These are phyloP conservation scores for Fissipunctia ypsillon DNA, from an alignment of 2,888 invertebrate genomes.

Conservation along the genomic window DNA sequence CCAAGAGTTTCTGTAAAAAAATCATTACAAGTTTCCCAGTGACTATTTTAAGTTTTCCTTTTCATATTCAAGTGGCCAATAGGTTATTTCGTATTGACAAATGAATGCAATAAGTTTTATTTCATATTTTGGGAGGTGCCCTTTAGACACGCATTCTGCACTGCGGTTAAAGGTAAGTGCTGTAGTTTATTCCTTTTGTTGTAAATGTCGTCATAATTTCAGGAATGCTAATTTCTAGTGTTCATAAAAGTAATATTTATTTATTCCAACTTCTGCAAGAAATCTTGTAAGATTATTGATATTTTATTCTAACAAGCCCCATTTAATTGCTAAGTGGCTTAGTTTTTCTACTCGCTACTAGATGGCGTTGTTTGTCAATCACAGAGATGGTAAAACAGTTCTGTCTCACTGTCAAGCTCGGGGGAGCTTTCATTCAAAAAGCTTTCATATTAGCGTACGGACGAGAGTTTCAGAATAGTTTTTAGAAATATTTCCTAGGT, in stretches of 20 bases:
- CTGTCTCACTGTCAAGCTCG: constrained; percentile 50
- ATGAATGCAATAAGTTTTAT: constrained; percentile 27
- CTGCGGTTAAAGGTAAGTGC: constrained; percentile 61
- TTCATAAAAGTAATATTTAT: background rate
- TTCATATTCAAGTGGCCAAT: constrained; percentile 29
- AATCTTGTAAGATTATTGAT: constrained; percentile 28
- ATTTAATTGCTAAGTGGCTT: constrained; percentile 34
- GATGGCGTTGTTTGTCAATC: constrained; percentile 75
- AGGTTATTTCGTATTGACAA: constrained; percentile 21
- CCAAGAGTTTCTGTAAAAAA: constrained; percentile 40
- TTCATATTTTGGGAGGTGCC: constrained; percentile 36
- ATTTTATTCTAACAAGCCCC: constrained; percentile 34
- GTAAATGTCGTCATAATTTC: background rate
- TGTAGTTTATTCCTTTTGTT: constrained; percentile 26
- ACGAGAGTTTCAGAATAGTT: constrained; percentile 54
- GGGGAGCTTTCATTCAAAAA: constrained; percentile 69
- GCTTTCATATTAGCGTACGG: constrained; percentile 60
- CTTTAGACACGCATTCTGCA: constrained; percentile 46
- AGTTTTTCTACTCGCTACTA: constrained; percentile 74
- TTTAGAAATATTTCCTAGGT: constrained; percentile 9
- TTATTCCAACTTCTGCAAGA: background rate
- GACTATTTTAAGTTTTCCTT: constrained; percentile 26
- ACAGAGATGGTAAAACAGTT: constrained; percentile 63
- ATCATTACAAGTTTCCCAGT: constrained; percentile 31
- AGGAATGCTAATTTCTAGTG: background rate